These are phyloP conservation scores for Rhaphigaster nebulosa DNA, from an alignment of 2,888 invertebrate genomes.

Conservation along the genomic window DNA sequence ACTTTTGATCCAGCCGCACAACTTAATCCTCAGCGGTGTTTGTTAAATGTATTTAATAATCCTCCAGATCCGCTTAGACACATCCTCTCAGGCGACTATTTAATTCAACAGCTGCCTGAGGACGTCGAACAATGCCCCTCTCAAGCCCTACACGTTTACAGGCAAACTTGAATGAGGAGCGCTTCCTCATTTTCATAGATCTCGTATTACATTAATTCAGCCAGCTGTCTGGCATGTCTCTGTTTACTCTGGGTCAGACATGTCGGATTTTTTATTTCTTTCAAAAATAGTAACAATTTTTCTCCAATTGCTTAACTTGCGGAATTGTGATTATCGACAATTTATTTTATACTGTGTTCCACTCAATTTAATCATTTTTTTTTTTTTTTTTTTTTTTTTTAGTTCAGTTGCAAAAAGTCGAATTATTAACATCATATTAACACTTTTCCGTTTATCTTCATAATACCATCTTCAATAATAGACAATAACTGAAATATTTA, in stretches of 20 bases:
- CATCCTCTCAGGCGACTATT: background rate
- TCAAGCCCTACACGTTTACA: background rate
- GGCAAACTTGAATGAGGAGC: background rate
- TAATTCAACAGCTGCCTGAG: conserved; percentile 8
- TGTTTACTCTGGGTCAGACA: background rate
- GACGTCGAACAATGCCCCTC: background rate
- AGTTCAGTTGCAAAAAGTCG: too few species aligned
- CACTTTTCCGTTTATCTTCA: too few species aligned
- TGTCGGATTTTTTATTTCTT: background rate
- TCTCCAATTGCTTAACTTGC: background rate
- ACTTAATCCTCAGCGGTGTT: background rate
- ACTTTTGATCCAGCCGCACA: background rate
- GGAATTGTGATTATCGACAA: too few species aligned
- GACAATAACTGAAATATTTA: too few species aligned
- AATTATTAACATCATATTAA: too few species aligned
- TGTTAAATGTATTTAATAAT: conserved; percentile 35
- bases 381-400: too few species aligned
- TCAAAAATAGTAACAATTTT: background rate
- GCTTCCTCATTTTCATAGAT: background rate
- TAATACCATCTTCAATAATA: too few species aligned
- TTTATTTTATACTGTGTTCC: too few species aligned
- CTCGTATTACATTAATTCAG: conserved; percentile 6
- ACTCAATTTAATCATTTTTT: too few species aligned
- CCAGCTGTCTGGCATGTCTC: background rate
- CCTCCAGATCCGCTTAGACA: background rate